phyloP scores from a whole-genome alignment of 2,113 vertebrate species.

The Brachionichthys hirsutus region DNA sequence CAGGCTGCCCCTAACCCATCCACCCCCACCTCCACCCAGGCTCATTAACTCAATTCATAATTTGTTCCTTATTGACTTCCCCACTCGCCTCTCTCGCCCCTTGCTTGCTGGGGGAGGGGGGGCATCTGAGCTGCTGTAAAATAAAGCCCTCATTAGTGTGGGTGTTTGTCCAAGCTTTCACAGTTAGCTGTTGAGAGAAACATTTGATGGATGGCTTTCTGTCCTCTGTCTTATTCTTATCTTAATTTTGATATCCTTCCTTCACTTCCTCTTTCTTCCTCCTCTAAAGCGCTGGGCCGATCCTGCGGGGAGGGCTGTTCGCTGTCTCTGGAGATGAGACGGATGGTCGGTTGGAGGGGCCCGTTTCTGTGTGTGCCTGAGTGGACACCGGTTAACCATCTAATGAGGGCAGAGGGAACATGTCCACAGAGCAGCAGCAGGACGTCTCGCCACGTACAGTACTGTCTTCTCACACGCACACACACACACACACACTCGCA shows the following conservation, averaged over 20 bases:
- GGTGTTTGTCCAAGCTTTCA: constrained; percentile 17
- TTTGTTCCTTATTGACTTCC: constrained; percentile 51
- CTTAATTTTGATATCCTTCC: constrained; percentile 68
- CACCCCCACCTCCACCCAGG: constrained; percentile 29
- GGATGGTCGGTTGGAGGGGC: constrained; percentile 50
- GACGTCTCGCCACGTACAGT: constrained; percentile 19
- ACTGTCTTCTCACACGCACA: not conserved
- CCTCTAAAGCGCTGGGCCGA: constrained; percentile 26
- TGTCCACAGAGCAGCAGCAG: constrained; percentile 54
- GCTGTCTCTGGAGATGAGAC: constrained; percentile 54
- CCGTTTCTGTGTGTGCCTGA: constrained; percentile 62
- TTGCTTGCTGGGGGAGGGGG: constrained; percentile 22
- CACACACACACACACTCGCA: constrained; percentile 6
- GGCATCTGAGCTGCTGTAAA: constrained; percentile 39
- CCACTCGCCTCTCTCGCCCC: not conserved
- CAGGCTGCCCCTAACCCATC: constrained; percentile 31
- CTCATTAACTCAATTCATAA: constrained; percentile 81
- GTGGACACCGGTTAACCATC: constrained; percentile 77
- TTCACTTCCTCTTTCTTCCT: constrained; percentile 44
- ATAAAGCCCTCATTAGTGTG: constrained; percentile 11
- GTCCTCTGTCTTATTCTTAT: constrained; percentile 3
- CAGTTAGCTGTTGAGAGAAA: not conserved
- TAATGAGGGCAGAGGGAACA: constrained; percentile 78
- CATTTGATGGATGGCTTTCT: constrained; percentile 11
- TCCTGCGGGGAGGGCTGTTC: constrained; percentile 55